Conservation (phyloP, 2,113 vertebrate genomes). For the Mobula birostris region DNA sequence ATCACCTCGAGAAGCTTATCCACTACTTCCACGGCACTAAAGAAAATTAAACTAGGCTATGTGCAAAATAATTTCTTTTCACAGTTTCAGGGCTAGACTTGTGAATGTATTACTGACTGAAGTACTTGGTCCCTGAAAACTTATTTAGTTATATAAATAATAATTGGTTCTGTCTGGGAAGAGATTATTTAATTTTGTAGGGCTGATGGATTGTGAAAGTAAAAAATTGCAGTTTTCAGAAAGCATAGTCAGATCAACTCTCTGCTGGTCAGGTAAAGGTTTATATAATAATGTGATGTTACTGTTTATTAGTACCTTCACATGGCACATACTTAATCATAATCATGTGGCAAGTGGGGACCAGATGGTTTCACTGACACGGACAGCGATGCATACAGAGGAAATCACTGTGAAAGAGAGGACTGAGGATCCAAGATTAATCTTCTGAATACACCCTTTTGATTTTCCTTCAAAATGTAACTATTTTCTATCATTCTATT, state of each 20-base stretch:
- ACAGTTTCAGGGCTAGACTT: not conserved
- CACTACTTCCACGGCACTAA: not conserved
- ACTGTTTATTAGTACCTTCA: not conserved
- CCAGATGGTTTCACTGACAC: not conserved
- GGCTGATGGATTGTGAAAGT: not conserved
- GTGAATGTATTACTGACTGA: not conserved
- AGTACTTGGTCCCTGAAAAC: not conserved
- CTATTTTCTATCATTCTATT: not conserved
- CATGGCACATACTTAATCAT: not conserved
- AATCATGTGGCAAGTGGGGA: not conserved
- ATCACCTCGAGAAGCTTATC: not conserved
- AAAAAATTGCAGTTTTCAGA: not conserved
- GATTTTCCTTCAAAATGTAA: not conserved
- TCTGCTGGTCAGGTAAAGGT: not conserved
- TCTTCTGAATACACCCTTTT: not conserved
- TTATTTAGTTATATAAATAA: not conserved
- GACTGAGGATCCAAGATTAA: not conserved
- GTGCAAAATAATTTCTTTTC: not conserved
- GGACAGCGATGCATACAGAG: not conserved
- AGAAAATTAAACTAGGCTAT: not conserved
- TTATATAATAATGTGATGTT: not conserved
- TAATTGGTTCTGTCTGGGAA: not conserved
- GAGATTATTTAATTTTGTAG: slow-evolving; percentile 2
- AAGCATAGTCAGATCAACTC: not conserved
- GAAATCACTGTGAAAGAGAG: not conserved